phyloP scores from a whole-genome alignment of 2,888 invertebrate genomes.

The Drosophila barbarae region DNA sequence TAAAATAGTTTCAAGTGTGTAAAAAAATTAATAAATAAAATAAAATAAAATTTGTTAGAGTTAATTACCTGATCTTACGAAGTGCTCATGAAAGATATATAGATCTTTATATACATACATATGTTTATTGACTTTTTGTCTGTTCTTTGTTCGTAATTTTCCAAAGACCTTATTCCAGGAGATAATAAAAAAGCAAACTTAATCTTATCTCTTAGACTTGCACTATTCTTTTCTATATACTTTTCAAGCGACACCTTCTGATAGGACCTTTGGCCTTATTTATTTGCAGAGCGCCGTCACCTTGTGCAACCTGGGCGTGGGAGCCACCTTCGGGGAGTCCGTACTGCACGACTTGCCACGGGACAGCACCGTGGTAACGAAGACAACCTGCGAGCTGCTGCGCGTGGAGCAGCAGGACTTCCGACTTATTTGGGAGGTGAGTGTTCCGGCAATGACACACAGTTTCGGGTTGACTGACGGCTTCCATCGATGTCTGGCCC shows the following conservation, averaged over 20 bases:
- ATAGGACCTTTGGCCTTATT: conserved; percentile 8
- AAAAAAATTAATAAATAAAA: too few species aligned
- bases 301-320: conserved; percentile 85
- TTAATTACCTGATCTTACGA: too few species aligned
- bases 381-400: conserved; percentile 87
- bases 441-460: conserved; percentile 53
- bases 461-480: conserved; percentile 2
- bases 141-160: background rate
- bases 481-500: conserved; percentile 8
- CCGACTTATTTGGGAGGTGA: conserved; percentile 88
- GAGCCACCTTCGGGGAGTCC: conserved; percentile 89
- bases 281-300: conserved; percentile 83
- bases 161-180: background rate
- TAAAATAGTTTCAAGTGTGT: too few species aligned
- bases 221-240: background rate
- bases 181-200: background rate
- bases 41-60: too few species aligned
- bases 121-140: too few species aligned
- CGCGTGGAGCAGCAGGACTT: conserved; percentile 89
- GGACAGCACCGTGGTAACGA: conserved; percentile 86
- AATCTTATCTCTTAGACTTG: background rate
- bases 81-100: too few species aligned
- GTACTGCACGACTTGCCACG: conserved; percentile 86
- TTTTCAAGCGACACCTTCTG: conserved; percentile 9
- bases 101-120: too few species aligned